Evolutionary conservation across 2,113 vertebrate genomes (phyloP).

Genomic region (Aptenodytes patagonicus): DNA sequence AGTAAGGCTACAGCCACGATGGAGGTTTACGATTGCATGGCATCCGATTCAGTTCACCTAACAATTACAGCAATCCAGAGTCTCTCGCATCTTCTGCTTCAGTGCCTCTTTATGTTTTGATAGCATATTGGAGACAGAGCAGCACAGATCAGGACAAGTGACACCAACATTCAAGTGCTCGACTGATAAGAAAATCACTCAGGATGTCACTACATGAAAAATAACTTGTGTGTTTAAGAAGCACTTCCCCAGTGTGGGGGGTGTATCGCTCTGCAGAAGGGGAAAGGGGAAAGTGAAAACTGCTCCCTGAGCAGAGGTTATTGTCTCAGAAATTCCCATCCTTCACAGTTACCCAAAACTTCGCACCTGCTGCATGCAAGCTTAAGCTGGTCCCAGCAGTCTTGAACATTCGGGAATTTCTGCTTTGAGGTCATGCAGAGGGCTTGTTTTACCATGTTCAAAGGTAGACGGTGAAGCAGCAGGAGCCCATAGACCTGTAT

Average conservation of each 20-base stretch:
- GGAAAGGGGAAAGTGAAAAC: not conserved
- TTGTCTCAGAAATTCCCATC: not conserved
- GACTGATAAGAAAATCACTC: slow-evolving; percentile 12
- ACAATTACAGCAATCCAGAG: not conserved
- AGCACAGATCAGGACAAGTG: not conserved
- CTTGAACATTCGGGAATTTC: not conserved
- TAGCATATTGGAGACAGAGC: not conserved
- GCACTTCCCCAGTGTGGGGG: not conserved
- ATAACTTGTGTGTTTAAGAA: not conserved
- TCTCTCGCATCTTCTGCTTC: not conserved
- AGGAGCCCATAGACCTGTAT: not conserved
- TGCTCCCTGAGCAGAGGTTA: not conserved
- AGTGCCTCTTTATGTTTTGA: not conserved
- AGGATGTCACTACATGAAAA: not conserved
- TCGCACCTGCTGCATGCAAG: not conserved
- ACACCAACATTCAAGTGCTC: not conserved
- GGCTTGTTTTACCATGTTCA: not conserved
- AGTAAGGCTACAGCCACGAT: not conserved
- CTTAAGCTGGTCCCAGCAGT: not conserved
- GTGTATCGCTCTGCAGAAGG: not conserved
- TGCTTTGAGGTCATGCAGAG: not conserved
- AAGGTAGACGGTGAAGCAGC: not conserved
- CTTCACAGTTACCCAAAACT: not conserved
- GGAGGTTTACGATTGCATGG: not conserved
- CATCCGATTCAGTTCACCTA: not conserved